phyloP scores from a whole-genome alignment of 2,888 invertebrate species.

The Pseudococcus jackbeardsleyi region DNA sequence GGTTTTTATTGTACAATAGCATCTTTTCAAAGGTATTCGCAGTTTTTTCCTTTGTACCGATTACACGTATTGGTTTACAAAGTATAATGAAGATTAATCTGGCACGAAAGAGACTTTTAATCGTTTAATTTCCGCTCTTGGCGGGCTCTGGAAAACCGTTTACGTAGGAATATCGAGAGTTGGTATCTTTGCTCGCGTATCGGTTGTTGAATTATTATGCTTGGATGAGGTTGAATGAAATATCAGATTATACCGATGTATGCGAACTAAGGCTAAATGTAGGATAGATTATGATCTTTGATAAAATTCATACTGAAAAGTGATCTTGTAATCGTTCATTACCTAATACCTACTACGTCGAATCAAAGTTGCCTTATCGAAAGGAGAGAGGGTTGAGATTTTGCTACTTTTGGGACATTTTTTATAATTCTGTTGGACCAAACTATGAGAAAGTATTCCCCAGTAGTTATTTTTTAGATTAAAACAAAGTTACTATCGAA shows the following conservation, averaged over 20 bases:
- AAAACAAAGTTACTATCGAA: no score
- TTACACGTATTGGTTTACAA: slow-evolving; percentile 12
- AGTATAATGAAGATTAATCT: slow-evolving; percentile 12
- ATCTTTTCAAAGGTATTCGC: background rate
- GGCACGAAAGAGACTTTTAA: background rate
- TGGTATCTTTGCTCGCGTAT: background rate
- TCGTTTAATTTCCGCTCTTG: slow-evolving; percentile 5
- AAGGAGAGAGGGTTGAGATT: no score
- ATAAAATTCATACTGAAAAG: no score
- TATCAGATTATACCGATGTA: background rate
- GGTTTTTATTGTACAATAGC: background rate
- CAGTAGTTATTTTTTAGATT: no score
- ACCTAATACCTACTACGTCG: no score
- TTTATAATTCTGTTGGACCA: no score
- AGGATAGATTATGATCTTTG: no score
- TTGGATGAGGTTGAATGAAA: background rate
- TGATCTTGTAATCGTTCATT: no score
- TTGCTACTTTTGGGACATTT: no score
- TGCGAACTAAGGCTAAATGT: background rate
- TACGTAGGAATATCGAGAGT: background rate
- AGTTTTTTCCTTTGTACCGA: background rate
- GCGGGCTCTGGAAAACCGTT: background rate
- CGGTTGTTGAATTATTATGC: background rate
- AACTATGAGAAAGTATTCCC: no score
- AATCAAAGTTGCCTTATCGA: no score